Evolutionary conservation across 2,888 invertebrate species (phyloP).

Genomic region (Polyploca ridens): DNA sequence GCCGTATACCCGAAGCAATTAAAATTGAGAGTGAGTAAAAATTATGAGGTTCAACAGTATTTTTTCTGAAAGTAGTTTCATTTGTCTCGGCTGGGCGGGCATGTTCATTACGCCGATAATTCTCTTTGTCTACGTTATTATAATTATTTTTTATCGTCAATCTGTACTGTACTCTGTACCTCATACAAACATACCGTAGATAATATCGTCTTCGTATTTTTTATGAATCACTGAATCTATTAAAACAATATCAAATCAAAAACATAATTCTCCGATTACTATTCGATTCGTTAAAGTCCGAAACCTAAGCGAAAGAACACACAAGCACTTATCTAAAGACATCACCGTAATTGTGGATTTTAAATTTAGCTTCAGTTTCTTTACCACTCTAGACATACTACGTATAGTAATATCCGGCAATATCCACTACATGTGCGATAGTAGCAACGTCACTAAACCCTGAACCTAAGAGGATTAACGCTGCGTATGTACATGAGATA

Average conservation of each 20-base stretch:
- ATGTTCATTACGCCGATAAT: not conserved
- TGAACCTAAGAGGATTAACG: slow-evolving; percentile 1
- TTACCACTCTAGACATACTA: no score
- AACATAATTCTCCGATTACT: no score
- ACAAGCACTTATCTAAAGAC: not conserved
- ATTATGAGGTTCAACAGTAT: not conserved
- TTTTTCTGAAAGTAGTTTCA: not conserved
- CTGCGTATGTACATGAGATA: not conserved
- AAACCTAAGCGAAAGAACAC: no score
- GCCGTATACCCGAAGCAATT: not conserved
- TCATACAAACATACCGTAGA: not conserved
- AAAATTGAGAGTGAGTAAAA: slow-evolving; percentile 4
- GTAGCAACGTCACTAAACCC: slow-evolving; percentile 1
- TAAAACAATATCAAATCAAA: no score
- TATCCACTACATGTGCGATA: not conserved
- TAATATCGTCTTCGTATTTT: not conserved
- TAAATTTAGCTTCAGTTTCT: not conserved
- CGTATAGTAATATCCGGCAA: not conserved
- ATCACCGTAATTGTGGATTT: not conserved
- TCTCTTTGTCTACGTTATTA: not conserved
- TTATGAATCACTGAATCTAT: no score
- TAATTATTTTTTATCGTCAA: not conserved
- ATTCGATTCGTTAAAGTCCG: no score
- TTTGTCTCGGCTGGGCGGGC: slow-evolving; percentile 5
- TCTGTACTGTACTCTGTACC: not conserved